These are phyloP conservation scores for Lepidonotus clava DNA, from an alignment of 2,888 invertebrate species.

Conservation along the genomic window DNA sequence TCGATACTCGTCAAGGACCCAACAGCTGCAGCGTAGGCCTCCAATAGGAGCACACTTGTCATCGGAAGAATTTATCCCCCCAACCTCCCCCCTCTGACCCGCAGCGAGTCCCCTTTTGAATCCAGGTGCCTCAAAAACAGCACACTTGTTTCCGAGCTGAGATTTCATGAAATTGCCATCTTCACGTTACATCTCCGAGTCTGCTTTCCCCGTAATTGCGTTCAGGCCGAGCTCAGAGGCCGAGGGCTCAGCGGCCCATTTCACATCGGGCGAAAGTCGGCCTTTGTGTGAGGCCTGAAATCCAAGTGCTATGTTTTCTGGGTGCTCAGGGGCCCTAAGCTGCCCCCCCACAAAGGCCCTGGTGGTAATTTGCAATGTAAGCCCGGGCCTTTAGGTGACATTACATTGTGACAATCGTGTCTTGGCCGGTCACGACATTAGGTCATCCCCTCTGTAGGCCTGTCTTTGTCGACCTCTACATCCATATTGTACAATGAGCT, in stretches of 20 bases:
- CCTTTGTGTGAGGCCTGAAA: background rate
- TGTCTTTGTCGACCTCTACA: constrained; percentile 16
- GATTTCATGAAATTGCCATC: constrained; percentile 47
- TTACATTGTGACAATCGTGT: constrained; percentile 44
- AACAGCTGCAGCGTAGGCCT: background rate
- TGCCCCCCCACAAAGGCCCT: background rate
- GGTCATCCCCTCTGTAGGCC: constrained; percentile 20
- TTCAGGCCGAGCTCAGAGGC: background rate
- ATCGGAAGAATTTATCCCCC: constrained; percentile 11
- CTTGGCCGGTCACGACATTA: constrained; percentile 19
- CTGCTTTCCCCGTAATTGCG: constrained; percentile 43
- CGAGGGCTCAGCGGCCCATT: background rate
- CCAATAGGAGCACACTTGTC: background rate
- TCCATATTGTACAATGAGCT: constrained; percentile 30
- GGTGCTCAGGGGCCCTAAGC: background rate
- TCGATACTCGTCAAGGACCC: background rate
- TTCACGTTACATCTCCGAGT: constrained; percentile 15
- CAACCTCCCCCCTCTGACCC: background rate
- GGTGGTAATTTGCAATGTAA: constrained; percentile 34
- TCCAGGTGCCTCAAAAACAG: constrained; percentile 36
- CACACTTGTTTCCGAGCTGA: constrained; percentile 9
- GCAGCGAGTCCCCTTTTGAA: background rate
- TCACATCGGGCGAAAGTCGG: background rate
- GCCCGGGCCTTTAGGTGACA: constrained; percentile 23
- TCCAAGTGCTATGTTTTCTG: background rate